Evolutionary conservation across 2,888 invertebrate species (phyloP).

Genomic region (Heliconius erato): DNA sequence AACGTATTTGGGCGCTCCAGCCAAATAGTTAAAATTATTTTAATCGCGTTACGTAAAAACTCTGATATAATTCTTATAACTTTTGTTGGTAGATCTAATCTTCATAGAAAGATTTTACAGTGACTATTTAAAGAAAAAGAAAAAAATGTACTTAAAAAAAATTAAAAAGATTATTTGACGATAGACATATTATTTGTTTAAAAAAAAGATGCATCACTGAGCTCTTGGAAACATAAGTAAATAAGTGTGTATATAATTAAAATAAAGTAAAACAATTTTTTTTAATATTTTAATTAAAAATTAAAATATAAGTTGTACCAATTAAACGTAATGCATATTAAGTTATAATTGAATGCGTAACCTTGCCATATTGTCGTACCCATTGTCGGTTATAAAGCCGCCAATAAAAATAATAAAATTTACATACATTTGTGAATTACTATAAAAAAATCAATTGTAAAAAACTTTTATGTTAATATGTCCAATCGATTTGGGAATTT

Average conservation of each 20-base stretch:
- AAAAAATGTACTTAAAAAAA: no score
- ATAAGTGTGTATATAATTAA: not conserved
- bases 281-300: not conserved
- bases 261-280: not conserved
- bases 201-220: no score
- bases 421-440: slow-evolving; percentile 37
- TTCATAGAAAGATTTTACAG: not conserved
- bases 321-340: slow-evolving; percentile 6
- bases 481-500: slow-evolving; percentile 76
- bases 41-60: not conserved
- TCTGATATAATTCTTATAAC: not conserved
- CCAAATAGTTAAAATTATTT: not conserved
- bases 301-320: not conserved
- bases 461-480: slow-evolving; percentile 74
- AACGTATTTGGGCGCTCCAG: not conserved
- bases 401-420: slow-evolving; percentile 36
- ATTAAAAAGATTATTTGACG: no score
- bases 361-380: slow-evolving; percentile 18
- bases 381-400: slow-evolving; percentile 28
- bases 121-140: not conserved
- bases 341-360: slow-evolving; percentile 20
- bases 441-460: slow-evolving; percentile 59
- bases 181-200: no score
- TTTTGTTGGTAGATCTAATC: not conserved
- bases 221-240: no score